Percentiles rank a stretch among this genome's conserved stretches.
phyloP scores from a whole-genome alignment of 2,113 vertebrate genomes.

The Charadrius vociferus region DNA sequence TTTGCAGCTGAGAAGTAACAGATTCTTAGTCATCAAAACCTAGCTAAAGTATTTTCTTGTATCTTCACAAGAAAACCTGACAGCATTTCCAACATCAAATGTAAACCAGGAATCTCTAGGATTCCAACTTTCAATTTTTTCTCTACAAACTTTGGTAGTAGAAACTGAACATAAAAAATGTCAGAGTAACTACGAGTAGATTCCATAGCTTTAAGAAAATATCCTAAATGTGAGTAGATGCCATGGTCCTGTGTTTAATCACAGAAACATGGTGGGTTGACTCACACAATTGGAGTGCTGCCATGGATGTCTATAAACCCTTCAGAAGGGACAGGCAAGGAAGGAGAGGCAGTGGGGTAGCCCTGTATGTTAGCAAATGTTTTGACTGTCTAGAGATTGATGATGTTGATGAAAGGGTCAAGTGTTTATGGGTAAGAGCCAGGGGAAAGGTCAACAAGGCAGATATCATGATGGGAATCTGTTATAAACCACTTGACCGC shows the following conservation, averaged over 20 bases:
- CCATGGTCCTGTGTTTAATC: background rate
- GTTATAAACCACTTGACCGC: background rate
- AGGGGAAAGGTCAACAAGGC: background rate
- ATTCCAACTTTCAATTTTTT: background rate
- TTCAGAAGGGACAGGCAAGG: background rate
- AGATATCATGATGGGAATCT: background rate
- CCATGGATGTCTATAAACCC: background rate
- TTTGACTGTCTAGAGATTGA: background rate
- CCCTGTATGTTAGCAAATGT: background rate
- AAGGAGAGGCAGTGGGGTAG: background rate
- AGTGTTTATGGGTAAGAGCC: background rate
- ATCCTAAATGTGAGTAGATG: background rate
- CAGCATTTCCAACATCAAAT: background rate
- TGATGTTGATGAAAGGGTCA: background rate
- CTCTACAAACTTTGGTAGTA: background rate
- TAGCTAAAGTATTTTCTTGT: background rate
- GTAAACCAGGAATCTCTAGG: background rate
- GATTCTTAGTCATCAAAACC: background rate
- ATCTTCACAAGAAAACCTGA: background rate
- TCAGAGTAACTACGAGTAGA: background rate
- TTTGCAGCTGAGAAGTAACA: background rate
- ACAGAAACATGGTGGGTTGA: background rate
- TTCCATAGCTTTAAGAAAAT: background rate
- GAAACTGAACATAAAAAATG: background rate
- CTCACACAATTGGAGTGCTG: background rate